A percentile compares a stretch with the other conserved stretches of the same genome.
Evolutionary conservation across 2,797 vertebrate genomes (phyloP).

Genomic region (Esox masquinongy): DNA sequence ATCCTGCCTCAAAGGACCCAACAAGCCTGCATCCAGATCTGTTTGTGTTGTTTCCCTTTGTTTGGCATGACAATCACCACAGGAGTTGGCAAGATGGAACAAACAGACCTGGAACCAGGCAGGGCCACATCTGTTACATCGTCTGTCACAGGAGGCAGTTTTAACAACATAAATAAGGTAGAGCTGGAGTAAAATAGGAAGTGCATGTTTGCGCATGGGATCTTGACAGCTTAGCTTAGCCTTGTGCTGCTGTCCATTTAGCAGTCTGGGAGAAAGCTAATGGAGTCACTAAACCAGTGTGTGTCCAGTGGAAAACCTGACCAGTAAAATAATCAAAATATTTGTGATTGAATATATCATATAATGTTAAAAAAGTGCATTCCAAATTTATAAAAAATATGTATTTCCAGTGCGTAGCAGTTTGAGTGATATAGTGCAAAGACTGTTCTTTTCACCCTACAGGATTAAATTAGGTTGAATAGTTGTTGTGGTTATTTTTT

Average conservation of each 20-base stretch:
- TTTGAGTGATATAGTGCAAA: background rate
- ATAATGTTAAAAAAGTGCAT: background rate
- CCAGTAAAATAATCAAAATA: background rate
- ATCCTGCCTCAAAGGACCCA: slow-evolving; percentile 65
- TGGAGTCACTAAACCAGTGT: slow-evolving; percentile 73
- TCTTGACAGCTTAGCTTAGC: slow-evolving; percentile 20
- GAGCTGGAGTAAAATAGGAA: background rate
- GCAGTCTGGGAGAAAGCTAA: slow-evolving; percentile 60
- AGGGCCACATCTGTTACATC: background rate
- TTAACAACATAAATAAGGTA: background rate
- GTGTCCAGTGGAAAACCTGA: no score
- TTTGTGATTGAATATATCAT: background rate
- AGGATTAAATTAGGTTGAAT: background rate
- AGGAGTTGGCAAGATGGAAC: background rate
- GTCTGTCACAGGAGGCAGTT: background rate
- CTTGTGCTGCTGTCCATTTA: slow-evolving; percentile 63
- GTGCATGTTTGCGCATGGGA: slow-evolving; percentile 45
- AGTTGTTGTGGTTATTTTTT: background rate
- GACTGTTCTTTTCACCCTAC: background rate
- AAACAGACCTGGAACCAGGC: background rate
- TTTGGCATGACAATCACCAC: background rate
- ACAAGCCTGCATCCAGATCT: slow-evolving; percentile 53
- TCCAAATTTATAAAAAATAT: background rate
- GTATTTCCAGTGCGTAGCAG: background rate
- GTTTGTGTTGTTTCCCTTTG: background rate